These are phyloP conservation scores for Phylloscopus trochilus DNA, from an alignment of 2,113 vertebrate species.

Conservation along the genomic window DNA sequence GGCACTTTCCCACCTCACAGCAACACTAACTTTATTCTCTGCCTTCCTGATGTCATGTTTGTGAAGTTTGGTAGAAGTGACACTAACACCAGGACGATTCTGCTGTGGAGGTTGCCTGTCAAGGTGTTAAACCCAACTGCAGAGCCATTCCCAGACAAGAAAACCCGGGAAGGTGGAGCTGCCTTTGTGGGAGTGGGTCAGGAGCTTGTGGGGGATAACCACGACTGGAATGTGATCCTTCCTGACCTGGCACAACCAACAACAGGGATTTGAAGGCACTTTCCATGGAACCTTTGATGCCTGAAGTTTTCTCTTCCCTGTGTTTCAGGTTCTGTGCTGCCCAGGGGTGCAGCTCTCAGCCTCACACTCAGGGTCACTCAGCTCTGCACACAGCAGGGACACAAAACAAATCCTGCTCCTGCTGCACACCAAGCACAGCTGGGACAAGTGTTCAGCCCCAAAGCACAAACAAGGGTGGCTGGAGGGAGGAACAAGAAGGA, in stretches of 20 bases:
- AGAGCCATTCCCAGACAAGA: not conserved
- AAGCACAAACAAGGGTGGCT: too few relatives aligned
- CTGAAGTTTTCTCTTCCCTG: too few relatives aligned
- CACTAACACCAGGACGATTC: not conserved
- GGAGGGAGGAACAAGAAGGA: too few relatives aligned
- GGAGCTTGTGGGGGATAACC: not conserved
- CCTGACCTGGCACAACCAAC: not conserved
- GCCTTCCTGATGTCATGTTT: not conserved
- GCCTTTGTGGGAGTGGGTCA: not conserved
- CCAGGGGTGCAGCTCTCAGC: too few relatives aligned
- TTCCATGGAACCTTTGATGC: not conserved
- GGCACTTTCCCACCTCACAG: not conserved
- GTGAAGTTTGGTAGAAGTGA: not conserved
- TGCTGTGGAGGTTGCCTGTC: not conserved
- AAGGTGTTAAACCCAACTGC: not conserved
- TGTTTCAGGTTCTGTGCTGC: too few relatives aligned
- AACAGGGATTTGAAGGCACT: not conserved
- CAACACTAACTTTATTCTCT: not conserved
- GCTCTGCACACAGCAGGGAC: too few relatives aligned
- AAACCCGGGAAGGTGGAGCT: not conserved
- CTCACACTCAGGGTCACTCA: too few relatives aligned
- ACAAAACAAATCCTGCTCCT: too few relatives aligned
- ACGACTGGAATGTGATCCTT: not conserved
- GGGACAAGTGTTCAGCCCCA: too few relatives aligned
- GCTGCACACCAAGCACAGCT: too few relatives aligned